Percentiles rank a stretch among this genome's conserved stretches.
Conservation (phyloP, 1,140 invertebrate genomes). For the Apis cerana region DNA sequence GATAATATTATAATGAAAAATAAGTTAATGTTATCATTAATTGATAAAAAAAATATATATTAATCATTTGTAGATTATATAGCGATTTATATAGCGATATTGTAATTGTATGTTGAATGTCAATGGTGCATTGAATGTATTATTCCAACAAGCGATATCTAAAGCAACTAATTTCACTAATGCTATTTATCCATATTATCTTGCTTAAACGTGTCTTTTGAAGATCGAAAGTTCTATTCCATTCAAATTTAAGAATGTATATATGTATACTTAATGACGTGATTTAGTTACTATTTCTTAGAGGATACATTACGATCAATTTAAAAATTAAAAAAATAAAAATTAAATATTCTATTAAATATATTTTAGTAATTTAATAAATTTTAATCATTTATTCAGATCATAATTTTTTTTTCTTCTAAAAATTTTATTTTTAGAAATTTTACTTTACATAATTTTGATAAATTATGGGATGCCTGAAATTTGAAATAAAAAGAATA, state of each 20-base stretch:
- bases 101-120: neutral
- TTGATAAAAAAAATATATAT: neutral
- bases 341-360: neutral
- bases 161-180: neutral
- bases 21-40: neutral
- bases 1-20: neutral
- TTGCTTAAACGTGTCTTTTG: neutral
- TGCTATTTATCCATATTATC: constrained; percentile 7
- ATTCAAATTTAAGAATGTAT: neutral
- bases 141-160: neutral
- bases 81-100: neutral
- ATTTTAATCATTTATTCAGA: too few species aligned
- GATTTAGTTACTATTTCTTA: too few species aligned
- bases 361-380: too few species aligned
- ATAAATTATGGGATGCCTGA: too few species aligned
- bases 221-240: constrained; percentile 25
- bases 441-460: neutral
- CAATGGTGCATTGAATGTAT: neutral
- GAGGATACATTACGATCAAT: neutral
- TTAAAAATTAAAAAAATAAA: neutral
- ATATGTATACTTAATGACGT: too few species aligned
- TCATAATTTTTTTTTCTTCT: neutral
- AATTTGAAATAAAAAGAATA: neutral
- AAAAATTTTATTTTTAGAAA: too few species aligned
- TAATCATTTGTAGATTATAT: neutral